Conservation (phyloP, 2,888 invertebrate species). For the Nudaria mundana region DNA sequence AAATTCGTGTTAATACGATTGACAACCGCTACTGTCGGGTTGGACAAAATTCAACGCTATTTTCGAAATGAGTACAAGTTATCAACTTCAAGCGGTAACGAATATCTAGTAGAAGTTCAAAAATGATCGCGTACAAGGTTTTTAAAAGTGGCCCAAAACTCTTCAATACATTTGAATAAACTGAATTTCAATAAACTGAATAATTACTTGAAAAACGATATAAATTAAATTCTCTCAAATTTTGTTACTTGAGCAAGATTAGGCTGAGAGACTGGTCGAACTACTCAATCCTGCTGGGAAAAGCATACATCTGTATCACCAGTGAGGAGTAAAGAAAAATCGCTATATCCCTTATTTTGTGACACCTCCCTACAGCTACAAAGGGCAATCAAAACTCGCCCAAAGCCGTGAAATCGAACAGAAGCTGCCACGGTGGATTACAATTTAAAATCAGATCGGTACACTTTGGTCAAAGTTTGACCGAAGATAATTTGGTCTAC, state of each 20-base stretch:
- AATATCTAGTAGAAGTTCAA: neutral
- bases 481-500: slow-evolving; percentile 25
- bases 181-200: too few species aligned
- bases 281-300: too few species aligned
- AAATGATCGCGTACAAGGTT: too few species aligned
- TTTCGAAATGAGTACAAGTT: slow-evolving; percentile 10
- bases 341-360: slow-evolving; percentile 19
- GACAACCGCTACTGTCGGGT: slow-evolving; percentile 36
- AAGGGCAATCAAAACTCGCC: slow-evolving; percentile 35
- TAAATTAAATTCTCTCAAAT: too few species aligned
- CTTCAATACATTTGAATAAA: too few species aligned
- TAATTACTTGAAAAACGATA: too few species aligned
- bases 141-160: too few species aligned
- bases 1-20: slow-evolving; percentile 41
- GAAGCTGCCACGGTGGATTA: slow-evolving; percentile 41
- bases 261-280: too few species aligned
- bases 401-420: slow-evolving; percentile 39
- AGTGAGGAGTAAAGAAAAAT: too few species aligned
- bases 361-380: slow-evolving; percentile 19
- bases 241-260: too few species aligned
- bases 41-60: slow-evolving; percentile 26
- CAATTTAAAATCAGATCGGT: slow-evolving; percentile 28
- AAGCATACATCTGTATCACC: too few species aligned
- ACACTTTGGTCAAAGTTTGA: slow-evolving; percentile 33
- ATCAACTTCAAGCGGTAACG: slow-evolving; percentile 10